phyloP scores from a whole-genome alignment of 2,797 vertebrate genomes.

The Australoheros facetus region DNA sequence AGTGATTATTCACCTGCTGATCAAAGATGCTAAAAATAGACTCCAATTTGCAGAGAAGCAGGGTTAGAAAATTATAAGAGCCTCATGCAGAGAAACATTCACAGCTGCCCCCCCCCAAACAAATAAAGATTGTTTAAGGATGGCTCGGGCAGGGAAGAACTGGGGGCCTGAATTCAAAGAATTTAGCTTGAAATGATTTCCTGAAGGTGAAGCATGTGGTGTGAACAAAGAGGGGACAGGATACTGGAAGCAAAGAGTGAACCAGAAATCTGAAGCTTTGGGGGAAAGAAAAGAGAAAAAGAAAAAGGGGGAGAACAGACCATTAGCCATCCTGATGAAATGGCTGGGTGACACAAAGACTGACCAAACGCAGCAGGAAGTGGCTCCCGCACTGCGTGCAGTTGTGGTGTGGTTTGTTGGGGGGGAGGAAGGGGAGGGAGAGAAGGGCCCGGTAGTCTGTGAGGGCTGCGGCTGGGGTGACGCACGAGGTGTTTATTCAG shows the following conservation, averaged over 20 bases:
- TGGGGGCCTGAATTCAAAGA: neutral
- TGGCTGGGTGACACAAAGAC: constrained; percentile 40
- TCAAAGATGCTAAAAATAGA: constrained; percentile 64
- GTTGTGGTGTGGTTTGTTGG: constrained; percentile 6
- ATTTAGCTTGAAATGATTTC: constrained; percentile 2
- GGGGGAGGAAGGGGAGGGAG: neutral
- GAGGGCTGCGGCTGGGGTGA: constrained; percentile 25
- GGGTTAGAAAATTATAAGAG: constrained; percentile 54
- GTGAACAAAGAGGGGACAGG: neutral
- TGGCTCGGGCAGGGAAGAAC: neutral
- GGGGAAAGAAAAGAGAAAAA: neutral
- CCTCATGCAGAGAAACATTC: constrained; percentile 52
- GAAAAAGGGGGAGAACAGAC: constrained; percentile 7
- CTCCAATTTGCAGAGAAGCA: constrained; percentile 44
- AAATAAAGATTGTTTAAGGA: constrained; percentile 22
- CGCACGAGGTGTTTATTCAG: constrained; percentile 69
- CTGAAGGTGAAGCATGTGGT: constrained; percentile 21
- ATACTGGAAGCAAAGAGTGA: neutral
- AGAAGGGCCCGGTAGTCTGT: constrained; percentile 13
- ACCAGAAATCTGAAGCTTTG: constrained; percentile 17
- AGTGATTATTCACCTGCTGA: constrained; percentile 55
- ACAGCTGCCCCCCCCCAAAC: neutral
- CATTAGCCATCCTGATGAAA: constrained; percentile 33
- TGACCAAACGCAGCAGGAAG: constrained; percentile 14
- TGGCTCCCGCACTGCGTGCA: constrained; percentile 7